These are phyloP conservation scores for Lacerta viridis DNA, from an alignment of 2,797 vertebrate species.

Conservation along the genomic window DNA sequence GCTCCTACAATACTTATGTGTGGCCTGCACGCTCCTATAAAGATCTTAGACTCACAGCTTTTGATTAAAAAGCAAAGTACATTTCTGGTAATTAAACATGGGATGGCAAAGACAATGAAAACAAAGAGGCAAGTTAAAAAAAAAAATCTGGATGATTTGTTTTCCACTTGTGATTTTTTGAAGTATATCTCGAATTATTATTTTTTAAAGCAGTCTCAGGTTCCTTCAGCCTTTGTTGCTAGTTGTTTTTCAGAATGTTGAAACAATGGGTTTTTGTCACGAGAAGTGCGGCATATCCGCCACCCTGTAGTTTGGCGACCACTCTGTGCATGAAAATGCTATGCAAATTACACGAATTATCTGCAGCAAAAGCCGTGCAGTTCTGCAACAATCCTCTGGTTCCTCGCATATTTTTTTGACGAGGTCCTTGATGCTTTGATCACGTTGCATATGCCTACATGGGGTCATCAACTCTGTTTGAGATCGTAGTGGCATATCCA, in stretches of 20 bases:
- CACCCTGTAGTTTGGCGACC: not conserved
- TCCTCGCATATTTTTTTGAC: not conserved
- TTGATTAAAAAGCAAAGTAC: slow-evolving; percentile 17
- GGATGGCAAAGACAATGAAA: not conserved
- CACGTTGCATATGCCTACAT: not conserved
- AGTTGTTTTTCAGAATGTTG: not conserved
- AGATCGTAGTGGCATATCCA: slow-evolving; percentile 27
- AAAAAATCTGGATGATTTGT: not conserved
- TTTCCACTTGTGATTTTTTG: not conserved
- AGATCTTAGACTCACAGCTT: slow-evolving; percentile 6
- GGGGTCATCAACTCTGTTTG: not conserved
- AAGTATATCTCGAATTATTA: not conserved
- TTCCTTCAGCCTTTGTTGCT: slow-evolving; percentile 10
- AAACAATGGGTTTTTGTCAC: not conserved
- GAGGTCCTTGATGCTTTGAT: not conserved
- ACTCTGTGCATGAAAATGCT: slow-evolving; percentile 3
- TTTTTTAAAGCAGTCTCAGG: slow-evolving; percentile 19
- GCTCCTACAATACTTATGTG: not conserved
- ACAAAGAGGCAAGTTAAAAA: not conserved
- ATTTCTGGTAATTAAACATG: not conserved
- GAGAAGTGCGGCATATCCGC: not conserved
- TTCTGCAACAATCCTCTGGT: not conserved
- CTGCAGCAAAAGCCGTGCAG: not conserved
- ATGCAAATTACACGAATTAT: not conserved
- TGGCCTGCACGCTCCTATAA: not conserved